phyloP scores from a whole-genome alignment of 2,888 invertebrate genomes.

The Acleris holmiana region DNA sequence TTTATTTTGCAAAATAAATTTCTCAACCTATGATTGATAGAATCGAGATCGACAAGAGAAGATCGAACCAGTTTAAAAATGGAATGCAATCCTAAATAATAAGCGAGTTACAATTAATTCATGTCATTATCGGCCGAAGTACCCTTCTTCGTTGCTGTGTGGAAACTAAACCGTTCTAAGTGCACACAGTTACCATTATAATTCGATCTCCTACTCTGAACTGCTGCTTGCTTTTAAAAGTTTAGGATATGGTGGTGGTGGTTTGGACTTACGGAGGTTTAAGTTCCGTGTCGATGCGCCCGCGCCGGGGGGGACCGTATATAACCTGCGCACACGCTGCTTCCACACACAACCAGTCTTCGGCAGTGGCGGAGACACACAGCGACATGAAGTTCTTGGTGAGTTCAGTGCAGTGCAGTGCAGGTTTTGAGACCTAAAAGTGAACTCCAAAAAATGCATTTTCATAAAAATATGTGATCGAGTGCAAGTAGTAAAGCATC shows the following conservation, averaged over 20 bases:
- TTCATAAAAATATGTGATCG: not conserved
- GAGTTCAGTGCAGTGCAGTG: slow-evolving; percentile 60
- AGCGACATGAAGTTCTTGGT: slow-evolving; percentile 83
- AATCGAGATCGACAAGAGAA: slow-evolving; percentile 8
- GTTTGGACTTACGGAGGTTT: too few relatives aligned
- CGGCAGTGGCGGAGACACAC: slow-evolving; percentile 75
- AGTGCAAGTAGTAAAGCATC: slow-evolving; percentile 1
- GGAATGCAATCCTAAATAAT: slow-evolving; percentile 48
- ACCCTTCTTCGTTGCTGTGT: slow-evolving; percentile 53
- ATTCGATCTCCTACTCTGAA: too few relatives aligned
- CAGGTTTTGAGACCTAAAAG: slow-evolving; percentile 33
- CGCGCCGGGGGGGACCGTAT: slow-evolving; percentile 79
- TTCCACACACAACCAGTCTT: slow-evolving; percentile 79
- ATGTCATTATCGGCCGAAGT: slow-evolving; percentile 66
- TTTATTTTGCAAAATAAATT: not conserved
- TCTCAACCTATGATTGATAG: not conserved
- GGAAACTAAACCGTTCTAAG: too few relatives aligned
- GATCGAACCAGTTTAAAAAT: slow-evolving; percentile 38
- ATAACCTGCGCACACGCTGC: slow-evolving; percentile 60
- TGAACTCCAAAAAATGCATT: slow-evolving; percentile 6
- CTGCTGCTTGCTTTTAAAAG: too few relatives aligned
- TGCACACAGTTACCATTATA: too few relatives aligned
- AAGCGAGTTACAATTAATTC: slow-evolving; percentile 66
- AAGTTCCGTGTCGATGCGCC: slow-evolving; percentile 27
- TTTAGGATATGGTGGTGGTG: too few relatives aligned